Conservation (phyloP, 2,113 vertebrate species). For the Xiphophorus maculatus region DNA sequence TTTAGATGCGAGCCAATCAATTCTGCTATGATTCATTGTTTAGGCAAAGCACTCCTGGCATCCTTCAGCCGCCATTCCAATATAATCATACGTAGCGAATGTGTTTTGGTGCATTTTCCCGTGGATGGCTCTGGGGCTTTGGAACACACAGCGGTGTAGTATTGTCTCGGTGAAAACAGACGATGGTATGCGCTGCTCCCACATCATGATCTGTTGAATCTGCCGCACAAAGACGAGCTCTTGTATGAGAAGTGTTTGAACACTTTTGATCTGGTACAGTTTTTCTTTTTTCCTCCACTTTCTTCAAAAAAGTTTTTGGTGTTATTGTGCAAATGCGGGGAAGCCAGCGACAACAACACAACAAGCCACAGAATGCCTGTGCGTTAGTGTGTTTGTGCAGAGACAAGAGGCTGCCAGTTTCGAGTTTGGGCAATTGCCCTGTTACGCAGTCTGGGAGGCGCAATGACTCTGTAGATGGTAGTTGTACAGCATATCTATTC, state of each 20-base stretch:
- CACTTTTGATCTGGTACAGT: slow-evolving; percentile 27
- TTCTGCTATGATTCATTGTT: slow-evolving; percentile 71
- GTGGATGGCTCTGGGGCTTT: slow-evolving; percentile 59
- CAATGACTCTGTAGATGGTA: slow-evolving; percentile 57
- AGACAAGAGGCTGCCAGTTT: slow-evolving; percentile 44
- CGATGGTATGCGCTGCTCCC: slow-evolving; percentile 39
- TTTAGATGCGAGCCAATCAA: slow-evolving; percentile 73
- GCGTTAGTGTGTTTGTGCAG: slow-evolving; percentile 1
- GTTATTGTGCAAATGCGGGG: slow-evolving; percentile 15
- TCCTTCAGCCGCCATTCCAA: slow-evolving; percentile 58
- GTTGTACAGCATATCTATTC: slow-evolving; percentile 68
- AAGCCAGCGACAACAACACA: slow-evolving; percentile 19
- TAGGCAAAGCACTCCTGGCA: slow-evolving; percentile 70
- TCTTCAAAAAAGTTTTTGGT: slow-evolving; percentile 34
- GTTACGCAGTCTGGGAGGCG: slow-evolving; percentile 52
- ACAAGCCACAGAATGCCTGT: background rate
- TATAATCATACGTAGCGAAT: slow-evolving; percentile 57
- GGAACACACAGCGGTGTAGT: slow-evolving; percentile 43
- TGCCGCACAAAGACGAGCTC: slow-evolving; percentile 43
- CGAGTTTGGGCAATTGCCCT: slow-evolving; percentile 60
- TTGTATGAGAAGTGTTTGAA: slow-evolving; percentile 34
- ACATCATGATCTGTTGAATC: slow-evolving; percentile 64
- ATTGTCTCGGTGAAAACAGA: slow-evolving; percentile 57
- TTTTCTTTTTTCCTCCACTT: background rate
- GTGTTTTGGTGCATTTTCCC: slow-evolving; percentile 54